Base-by-base conservation (phyloP, 2,888 invertebrate species). In the Pyrrhosoma nymphula region DNA sequence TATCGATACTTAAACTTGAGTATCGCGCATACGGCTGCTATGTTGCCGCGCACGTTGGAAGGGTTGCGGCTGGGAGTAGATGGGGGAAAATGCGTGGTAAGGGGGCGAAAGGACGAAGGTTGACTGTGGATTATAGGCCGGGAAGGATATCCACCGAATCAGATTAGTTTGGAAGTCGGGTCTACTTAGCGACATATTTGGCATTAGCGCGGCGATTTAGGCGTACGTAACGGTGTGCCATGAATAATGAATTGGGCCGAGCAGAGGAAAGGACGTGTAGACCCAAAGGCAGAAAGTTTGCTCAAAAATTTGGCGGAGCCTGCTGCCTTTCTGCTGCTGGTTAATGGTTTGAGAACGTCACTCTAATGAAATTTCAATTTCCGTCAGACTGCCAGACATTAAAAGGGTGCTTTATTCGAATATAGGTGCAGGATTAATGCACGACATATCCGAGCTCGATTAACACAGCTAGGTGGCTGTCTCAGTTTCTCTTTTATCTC, bases 91-190 rank as follows among this genome's bases (percentile, higher is more conserved):
- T 47, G 2, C 47, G 47, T 2, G 47, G 47, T 8, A 47, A 47
- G 3, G 60, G 60, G 20, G 60, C 16, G 20, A 20, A 20, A 60
- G 60, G 16, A 60, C 18, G 12, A 20, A 60, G 1, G 60, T 20
- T 60, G 63, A 82, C 10, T 4, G 82, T 82, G 82, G 82, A 82
- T 82, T 82, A 82, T 82, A 30, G 82, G 82, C 82, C 18, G 12
- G 16, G 82, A 35, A 82, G 82, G 82, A 82, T 82, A 82, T 35
- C 82, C 82, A 82, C 30, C 63, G 91, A 91, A 91, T 91, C 91
- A 91, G 91, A 91, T 91, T 91, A 91, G 23, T n/a, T 35, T 6
- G 30, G 23, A 26, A 63, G 91, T 91, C 63, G 23, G 26, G 60
- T 91, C 60, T 91, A 60, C 63, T 91, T 91, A 39, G 91, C 35